phyloP scores from a whole-genome alignment of 2,113 vertebrate genomes.

The Triplophysa tibetana region DNA sequence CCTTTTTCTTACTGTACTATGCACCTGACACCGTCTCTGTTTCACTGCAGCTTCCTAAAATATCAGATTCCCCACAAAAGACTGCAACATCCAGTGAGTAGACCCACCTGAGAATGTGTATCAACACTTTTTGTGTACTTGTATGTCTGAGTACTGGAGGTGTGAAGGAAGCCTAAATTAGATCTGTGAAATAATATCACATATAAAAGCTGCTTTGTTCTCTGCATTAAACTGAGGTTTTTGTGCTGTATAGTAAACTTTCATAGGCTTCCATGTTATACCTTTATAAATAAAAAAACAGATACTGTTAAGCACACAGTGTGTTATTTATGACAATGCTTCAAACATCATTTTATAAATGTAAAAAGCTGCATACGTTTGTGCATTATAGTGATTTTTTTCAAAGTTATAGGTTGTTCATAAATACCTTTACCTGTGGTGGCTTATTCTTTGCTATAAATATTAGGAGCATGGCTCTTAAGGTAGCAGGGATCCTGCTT shows the following conservation, averaged over 20 bases:
- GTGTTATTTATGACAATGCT: too few species aligned
- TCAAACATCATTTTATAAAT: too few species aligned
- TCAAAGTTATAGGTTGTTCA: too few species aligned
- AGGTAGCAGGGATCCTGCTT: too few species aligned
- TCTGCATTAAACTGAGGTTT: not conserved
- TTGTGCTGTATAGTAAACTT: too few species aligned
- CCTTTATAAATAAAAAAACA: not conserved
- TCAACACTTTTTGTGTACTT: slow-evolving; percentile 26
- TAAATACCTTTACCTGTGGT: too few species aligned
- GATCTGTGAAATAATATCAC: slow-evolving; percentile 12
- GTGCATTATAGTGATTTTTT: too few species aligned
- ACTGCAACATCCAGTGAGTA: slow-evolving; percentile 35
- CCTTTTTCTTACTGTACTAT: not conserved
- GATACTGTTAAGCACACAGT: too few species aligned
- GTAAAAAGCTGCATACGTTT: too few species aligned
- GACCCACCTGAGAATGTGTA: not conserved
- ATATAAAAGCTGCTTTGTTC: slow-evolving; percentile 32
- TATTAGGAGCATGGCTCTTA: too few species aligned
- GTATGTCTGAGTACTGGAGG: not conserved
- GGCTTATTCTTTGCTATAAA: too few species aligned
- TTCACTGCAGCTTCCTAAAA: slow-evolving; percentile 39
- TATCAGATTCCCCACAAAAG: slow-evolving; percentile 25
- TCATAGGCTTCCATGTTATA: not conserved
- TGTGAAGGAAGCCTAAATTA: slow-evolving; percentile 3
- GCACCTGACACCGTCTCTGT: not conserved